A percentile compares a stretch with the other conserved stretches of the same genome.
These are phyloP conservation scores for Megaceryle torquata DNA, from an alignment of 2,113 vertebrate species.

Conservation along the genomic window DNA sequence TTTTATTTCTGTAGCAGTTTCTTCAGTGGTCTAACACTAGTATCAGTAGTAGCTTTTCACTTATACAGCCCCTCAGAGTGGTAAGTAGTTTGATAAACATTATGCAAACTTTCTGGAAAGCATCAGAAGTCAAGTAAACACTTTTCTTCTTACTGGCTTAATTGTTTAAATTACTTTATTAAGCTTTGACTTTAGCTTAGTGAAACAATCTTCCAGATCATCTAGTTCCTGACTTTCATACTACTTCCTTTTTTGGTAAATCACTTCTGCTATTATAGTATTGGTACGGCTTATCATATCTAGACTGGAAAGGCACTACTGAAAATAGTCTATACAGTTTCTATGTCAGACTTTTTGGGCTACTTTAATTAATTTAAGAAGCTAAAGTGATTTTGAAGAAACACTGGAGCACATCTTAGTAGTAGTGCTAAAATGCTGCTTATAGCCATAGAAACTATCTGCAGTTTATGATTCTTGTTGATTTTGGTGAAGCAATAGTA, in stretches of 20 bases:
- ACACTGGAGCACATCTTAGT: not conserved
- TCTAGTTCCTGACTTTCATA: not conserved
- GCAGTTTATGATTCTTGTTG: not conserved
- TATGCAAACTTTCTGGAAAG: not conserved
- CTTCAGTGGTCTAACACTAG: not conserved
- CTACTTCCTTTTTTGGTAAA: not conserved
- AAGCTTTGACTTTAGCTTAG: not conserved
- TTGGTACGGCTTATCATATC: not conserved
- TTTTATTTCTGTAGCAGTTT: slow-evolving; percentile 7
- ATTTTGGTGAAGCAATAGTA: not conserved
- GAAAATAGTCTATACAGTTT: not conserved
- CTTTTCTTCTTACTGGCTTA: not conserved
- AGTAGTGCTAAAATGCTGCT: not conserved
- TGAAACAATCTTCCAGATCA: not conserved
- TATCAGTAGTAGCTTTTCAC: not conserved
- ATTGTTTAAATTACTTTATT: not conserved
- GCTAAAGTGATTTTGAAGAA: not conserved
- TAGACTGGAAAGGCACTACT: not conserved
- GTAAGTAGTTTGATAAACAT: not conserved
- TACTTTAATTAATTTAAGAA: not conserved
- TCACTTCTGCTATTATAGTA: not conserved
- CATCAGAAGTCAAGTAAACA: not conserved
- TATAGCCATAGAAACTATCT: not conserved
- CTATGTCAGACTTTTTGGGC: not conserved
- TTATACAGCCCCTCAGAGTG: not conserved